These are phyloP conservation scores for Teleogryllus oceanicus DNA, from an alignment of 2,888 invertebrate species.

Conservation along the genomic window DNA sequence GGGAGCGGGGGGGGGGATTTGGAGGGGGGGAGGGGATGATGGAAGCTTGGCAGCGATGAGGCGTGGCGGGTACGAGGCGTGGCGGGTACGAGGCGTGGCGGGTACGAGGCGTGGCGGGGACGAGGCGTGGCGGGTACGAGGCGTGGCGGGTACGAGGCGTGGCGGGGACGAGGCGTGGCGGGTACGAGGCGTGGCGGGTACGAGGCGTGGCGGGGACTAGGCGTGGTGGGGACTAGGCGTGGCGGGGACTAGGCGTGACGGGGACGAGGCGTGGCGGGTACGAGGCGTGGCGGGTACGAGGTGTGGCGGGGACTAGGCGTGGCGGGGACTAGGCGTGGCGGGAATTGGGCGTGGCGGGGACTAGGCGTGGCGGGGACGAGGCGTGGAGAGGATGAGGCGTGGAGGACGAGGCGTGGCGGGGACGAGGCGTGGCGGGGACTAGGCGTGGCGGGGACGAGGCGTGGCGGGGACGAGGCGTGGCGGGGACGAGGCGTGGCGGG, in stretches of 20 bases:
- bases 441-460: background rate
- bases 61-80: too few relatives aligned
- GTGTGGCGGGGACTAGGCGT: background rate
- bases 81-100: too few relatives aligned
- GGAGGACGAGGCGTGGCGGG: too few relatives aligned
- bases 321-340: background rate
- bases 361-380: too few relatives aligned
- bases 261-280: too few relatives aligned
- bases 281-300: too few relatives aligned
- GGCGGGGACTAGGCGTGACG: too few relatives aligned
- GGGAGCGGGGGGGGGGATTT: background rate
- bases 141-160: background rate
- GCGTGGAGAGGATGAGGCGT: too few relatives aligned
- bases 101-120: too few relatives aligned
- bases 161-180: background rate
- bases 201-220: too few relatives aligned
- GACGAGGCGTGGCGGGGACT: background rate
- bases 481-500: too few relatives aligned
- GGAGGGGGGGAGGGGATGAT: background rate
- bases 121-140: background rate
- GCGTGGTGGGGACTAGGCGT: too few relatives aligned
- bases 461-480: background rate
- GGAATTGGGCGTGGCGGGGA: background rate
- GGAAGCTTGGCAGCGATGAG: background rate
- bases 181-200: background rate